Evolutionary conservation across 2,113 vertebrate species (phyloP), one percentile per base, ranked within the genome.

Genomic region (Menura novaehollandiae): DNA sequence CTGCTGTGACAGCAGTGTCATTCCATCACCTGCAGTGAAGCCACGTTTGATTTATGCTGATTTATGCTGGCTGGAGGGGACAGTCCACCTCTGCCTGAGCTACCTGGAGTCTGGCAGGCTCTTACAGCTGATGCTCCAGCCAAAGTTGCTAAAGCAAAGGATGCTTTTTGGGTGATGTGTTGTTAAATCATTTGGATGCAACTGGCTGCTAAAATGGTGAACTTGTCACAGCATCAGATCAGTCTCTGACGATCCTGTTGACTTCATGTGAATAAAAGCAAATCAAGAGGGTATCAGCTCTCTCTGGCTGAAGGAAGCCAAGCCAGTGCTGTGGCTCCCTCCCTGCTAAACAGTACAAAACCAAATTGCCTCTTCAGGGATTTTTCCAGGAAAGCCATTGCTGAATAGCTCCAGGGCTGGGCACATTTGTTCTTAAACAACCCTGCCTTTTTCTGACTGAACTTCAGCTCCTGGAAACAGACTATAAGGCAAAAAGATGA

Each of bases 1-100:
- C n/a, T 15, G 15, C 16, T 14, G 79, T n/a, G 47, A 64, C 56
- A 76, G 35, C 0, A 0, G 23, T 33, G 33, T 27, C 6, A 1
- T 49, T 90, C 37, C 24, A 21, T 37, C 15, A 1, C 41, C 69
- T 93, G 30, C 49, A 37, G 32, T 9, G 4, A 49, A 91, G 60
- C 63, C 68, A 73, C 59, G 9, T 22, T 63, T 47, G 26, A 53
- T 88, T 73, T 39, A 37, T n/a, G 19, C 12, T 68, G 33, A 46
- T 76, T 68, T n/a, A 46, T 19, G 11, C 16, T 49, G 18, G 35
- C 56, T 33, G 21, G n/a, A 91, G 60, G 53, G 13, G 58, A 85
- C 53, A 62, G 33, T 15, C 44, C 37, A 14, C 15, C 59, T 79
- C 53, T 59, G 15, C 26, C 72, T 58, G 28, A 6, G 58, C 35